Conservation (phyloP, 2,888 invertebrate species). For the Lasioglossum malachurum region DNA sequence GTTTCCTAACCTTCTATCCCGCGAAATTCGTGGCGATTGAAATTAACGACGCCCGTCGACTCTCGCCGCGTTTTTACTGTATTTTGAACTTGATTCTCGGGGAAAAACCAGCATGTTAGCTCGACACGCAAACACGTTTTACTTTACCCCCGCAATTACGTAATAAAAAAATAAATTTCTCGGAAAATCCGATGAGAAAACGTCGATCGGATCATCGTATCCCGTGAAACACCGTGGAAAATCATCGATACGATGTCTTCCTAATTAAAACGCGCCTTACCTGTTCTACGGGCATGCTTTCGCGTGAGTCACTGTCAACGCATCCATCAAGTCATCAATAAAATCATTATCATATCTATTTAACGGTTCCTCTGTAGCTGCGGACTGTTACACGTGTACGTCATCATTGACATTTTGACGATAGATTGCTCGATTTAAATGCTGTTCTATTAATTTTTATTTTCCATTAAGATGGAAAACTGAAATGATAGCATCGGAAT, state of each 20-base stretch:
- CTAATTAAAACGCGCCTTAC: slow-evolving; percentile 35
- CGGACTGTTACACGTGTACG: not conserved
- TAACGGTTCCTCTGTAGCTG: not conserved
- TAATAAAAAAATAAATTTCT: slow-evolving; percentile 57
- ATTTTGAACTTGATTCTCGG: not conserved
- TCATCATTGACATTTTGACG: not conserved
- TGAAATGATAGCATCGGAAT: slow-evolving; percentile 1
- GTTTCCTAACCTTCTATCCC: not conserved
- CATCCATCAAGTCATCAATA: slow-evolving; percentile 52
- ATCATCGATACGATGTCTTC: not conserved
- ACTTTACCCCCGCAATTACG: slow-evolving; percentile 57
- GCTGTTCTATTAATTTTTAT: slow-evolving; percentile 21
- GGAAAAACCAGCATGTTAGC: slow-evolving; percentile 26
- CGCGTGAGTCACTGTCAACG: slow-evolving; percentile 80
- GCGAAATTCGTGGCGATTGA: not conserved
- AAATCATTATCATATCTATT: slow-evolving; percentile 29
- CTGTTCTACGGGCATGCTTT: slow-evolving; percentile 73
- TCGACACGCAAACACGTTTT: slow-evolving; percentile 60
- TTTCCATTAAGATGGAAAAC: slow-evolving; percentile 32
- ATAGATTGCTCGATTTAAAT: not conserved
- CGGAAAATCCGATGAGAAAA: not conserved
- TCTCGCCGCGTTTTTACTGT: not conserved
- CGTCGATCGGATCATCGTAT: not conserved
- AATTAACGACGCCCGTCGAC: not conserved
- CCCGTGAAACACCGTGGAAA: not conserved